phyloP scores from a whole-genome alignment of 1,140 invertebrate genomes.

The Bombus haemorrhoidalis region DNA sequence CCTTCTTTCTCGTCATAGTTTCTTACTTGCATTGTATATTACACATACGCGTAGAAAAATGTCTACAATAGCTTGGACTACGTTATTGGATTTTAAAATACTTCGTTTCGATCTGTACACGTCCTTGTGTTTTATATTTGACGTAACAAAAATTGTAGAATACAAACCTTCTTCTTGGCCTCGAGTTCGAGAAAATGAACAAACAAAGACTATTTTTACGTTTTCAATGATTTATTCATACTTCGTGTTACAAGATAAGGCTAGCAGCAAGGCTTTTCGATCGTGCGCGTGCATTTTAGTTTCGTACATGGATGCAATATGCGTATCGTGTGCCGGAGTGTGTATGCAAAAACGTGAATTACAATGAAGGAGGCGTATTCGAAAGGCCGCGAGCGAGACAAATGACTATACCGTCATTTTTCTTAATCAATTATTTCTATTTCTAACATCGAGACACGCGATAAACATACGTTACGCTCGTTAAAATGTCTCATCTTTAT shows the following conservation, averaged over 20 bases:
- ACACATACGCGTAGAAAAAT: too few species aligned
- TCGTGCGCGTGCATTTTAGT: slow-evolving; percentile 67
- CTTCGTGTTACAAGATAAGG: slow-evolving; percentile 74
- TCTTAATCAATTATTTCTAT: slow-evolving; percentile 23
- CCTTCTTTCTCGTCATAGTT: too few species aligned
- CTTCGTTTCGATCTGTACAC: background rate
- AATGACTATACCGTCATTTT: slow-evolving; percentile 29
- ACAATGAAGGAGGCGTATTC: slow-evolving; percentile 23
- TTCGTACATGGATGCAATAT: slow-evolving; percentile 21
- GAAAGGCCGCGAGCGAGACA: slow-evolving; percentile 35
- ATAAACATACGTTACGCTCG: background rate
- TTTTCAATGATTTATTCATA: slow-evolving; percentile 71
- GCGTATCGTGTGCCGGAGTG: slow-evolving; percentile 27
- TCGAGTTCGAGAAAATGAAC: background rate
- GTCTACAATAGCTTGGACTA: too few species aligned
- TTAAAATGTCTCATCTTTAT: background rate
- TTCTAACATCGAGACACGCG: background rate
- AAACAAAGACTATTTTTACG: background rate
- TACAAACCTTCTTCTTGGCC: background rate
- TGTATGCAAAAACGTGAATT: slow-evolving; percentile 25
- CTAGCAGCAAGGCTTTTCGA: slow-evolving; percentile 69
- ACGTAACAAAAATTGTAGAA: too few species aligned
- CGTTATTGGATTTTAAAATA: background rate
- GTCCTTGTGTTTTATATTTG: too few species aligned
- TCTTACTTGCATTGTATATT: too few species aligned